Conservation (phyloP, 2,888 invertebrate genomes). For the Lottia scabra region DNA sequence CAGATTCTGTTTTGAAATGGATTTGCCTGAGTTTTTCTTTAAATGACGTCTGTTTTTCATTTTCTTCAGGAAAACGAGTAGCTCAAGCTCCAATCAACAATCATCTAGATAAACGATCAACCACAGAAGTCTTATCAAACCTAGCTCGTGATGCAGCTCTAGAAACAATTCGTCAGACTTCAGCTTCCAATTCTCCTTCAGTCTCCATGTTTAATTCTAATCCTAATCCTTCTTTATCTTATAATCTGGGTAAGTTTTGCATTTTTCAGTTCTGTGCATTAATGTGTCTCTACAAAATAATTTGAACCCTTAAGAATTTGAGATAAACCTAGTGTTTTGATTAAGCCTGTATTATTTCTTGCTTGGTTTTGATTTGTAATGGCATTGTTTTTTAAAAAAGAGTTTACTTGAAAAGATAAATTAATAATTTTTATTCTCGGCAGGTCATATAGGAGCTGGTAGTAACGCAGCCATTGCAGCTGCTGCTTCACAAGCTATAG, state of each 20-base stretch:
- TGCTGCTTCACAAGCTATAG: conserved; percentile 95
- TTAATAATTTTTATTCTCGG: background rate
- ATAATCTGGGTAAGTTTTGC: conserved; percentile 67
- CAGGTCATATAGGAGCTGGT: conserved; percentile 84
- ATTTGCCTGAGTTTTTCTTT: background rate
- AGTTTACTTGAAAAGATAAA: too few relatives aligned
- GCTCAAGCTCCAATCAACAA: conserved; percentile 45
- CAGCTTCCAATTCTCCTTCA: conserved; percentile 59
- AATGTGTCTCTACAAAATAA: too few relatives aligned
- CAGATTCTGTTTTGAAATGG: background rate
- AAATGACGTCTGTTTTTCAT: conserved; percentile 5
- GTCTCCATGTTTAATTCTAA: conserved; percentile 59
- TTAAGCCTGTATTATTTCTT: too few relatives aligned
- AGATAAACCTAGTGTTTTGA: too few relatives aligned
- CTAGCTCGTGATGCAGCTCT: conserved; percentile 64
- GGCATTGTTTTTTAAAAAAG: too few relatives aligned
- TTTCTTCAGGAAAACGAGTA: conserved; percentile 47
- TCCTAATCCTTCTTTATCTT: conserved; percentile 49
- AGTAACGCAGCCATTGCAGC: conserved; percentile 82
- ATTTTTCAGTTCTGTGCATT: too few relatives aligned
- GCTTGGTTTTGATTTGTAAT: too few relatives aligned
- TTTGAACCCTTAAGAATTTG: too few relatives aligned
- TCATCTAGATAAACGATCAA: conserved; percentile 55
- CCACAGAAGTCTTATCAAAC: conserved; percentile 63
- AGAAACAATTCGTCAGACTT: conserved; percentile 48